Conservation (phyloP, 2,888 invertebrate species). For the Drosophila robusta region DNA sequence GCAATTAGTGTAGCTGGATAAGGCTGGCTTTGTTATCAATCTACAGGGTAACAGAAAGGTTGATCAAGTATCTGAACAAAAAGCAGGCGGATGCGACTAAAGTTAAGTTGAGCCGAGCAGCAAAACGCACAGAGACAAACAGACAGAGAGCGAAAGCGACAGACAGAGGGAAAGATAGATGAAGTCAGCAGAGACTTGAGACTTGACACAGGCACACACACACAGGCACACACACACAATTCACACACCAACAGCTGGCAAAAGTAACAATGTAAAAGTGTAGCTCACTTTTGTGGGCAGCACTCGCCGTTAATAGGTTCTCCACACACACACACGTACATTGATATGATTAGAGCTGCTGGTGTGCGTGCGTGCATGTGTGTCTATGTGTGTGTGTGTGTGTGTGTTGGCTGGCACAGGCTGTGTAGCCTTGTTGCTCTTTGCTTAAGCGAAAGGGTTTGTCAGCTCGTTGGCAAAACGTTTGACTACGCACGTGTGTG, state of each 20-base stretch:
- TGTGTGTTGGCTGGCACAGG: slow-evolving; percentile 1
- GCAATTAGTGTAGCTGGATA: too few species aligned
- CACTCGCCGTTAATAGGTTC: slow-evolving; percentile 41
- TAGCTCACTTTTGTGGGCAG: slow-evolving; percentile 52
- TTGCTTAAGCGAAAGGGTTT: slow-evolving; percentile 18
- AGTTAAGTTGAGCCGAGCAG: slow-evolving; percentile 23
- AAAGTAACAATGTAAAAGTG: slow-evolving; percentile 47
- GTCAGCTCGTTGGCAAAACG: slow-evolving; percentile 24
- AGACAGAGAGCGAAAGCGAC: neutral
- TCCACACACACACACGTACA: neutral
- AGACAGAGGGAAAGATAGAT: slow-evolving; percentile 6
- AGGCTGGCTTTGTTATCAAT: too few species aligned
- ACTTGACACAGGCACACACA: neutral
- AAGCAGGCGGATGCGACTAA: slow-evolving; percentile 12
- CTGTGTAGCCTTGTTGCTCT: slow-evolving; percentile 9
- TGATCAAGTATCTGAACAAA: slow-evolving; percentile 11
- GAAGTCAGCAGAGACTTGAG: neutral
- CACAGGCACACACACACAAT: neutral
- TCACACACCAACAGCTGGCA: slow-evolving; percentile 12
- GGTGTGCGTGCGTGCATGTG: neutral
- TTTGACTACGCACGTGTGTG: neutral
- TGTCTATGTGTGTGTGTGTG: neutral
- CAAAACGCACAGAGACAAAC: neutral
- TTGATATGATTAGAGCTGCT: slow-evolving; percentile 19
- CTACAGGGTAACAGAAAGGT: neutral